Base-by-base conservation (phyloP, 2,888 invertebrate genomes). In the Macrosoma leucophasiata region DNA sequence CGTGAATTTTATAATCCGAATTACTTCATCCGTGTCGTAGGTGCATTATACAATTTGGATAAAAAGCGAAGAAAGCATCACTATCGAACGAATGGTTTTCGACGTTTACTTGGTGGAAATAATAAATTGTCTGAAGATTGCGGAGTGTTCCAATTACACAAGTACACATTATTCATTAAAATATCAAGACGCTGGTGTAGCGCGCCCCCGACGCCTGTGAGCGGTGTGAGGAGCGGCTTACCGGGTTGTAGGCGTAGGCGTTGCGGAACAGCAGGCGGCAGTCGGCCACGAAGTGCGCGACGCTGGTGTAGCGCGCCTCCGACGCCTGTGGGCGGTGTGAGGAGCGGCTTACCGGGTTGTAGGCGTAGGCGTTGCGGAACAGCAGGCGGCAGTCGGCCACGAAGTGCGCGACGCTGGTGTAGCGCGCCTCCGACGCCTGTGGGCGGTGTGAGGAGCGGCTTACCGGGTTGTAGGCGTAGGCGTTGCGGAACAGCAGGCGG, bases 401-500 rank as follows among this genome's bases (percentile, higher is more conserved):
- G 70, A 96, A 91, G 51, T 92, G 89, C 55, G 90, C 86, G 34
- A 93, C 86, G 60, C 87, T 88, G 52, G 88, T 84, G 77, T 96
- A 97, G 62, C 92, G 91, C 59, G 88, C 86, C 30, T 87, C 86
- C 55, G 89, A 82, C n/a, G n/a, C n/a, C n/a, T n/a, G n/a, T n/a
- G n/a, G n/a, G n/a, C n/a, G n/a, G n/a, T n/a, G n/a, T n/a, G n/a
- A n/a, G n/a, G n/a, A n/a, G n/a, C n/a, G n/a, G n/a, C 88, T 86
- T 76, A 95, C 96, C 65, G 91, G 87, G 84, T 96, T 95, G 74
- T 91, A 95, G 11, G 86, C 85, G 66, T 91, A 92, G 21, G 95
- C 96, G 84, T 96, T 96, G 68, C 89, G 90, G 82, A 97, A 96
- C 69, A 97, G 91, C 55, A 93, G 86, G 37, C 94, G 88, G 45